Percentiles rank a stretch among this genome's conserved stretches.
These are phyloP conservation scores for Hoplodrina ambigua DNA, from an alignment of 2,888 invertebrate genomes.

Conservation along the genomic window DNA sequence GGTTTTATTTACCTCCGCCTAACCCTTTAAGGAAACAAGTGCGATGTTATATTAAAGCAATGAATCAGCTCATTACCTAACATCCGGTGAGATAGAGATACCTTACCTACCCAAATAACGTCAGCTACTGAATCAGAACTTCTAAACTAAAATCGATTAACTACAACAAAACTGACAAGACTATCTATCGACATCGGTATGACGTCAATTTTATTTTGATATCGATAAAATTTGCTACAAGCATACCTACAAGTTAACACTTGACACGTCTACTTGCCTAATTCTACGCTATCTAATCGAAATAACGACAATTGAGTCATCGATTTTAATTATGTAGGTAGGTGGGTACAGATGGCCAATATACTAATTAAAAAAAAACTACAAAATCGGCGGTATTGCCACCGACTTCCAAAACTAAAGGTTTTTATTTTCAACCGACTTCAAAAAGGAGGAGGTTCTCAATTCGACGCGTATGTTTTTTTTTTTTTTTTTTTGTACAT, in stretches of 20 bases:
- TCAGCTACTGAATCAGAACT: not conserved
- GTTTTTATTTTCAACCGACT: no score
- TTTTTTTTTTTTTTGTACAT: no score
- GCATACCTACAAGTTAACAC: conserved; percentile 10
- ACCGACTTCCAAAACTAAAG: no score
- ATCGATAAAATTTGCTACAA: conserved; percentile 9
- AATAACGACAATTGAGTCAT: not conserved
- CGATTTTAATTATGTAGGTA: no score
- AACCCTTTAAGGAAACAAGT: no score
- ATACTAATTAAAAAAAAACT: no score
- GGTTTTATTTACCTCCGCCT: no score
- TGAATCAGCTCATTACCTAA: not conserved
- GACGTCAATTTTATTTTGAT: conserved; percentile 3
- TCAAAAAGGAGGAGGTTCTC: no score
- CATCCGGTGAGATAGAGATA: not conserved
- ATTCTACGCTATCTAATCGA: conserved; percentile 7
- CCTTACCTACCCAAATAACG: not conserved
- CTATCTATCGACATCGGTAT: conserved; percentile 1
- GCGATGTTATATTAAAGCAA: not conserved
- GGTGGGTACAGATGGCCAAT: not conserved
- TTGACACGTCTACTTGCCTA: not conserved
- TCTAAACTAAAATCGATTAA: conserved; percentile 2
- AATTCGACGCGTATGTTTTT: no score
- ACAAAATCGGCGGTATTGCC: no score
- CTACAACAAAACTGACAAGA: not conserved